A percentile compares a stretch with the other conserved stretches of the same genome.
Conservation (phyloP, 64 coral and sea anemone species). For the Montipora efflorescens region DNA sequence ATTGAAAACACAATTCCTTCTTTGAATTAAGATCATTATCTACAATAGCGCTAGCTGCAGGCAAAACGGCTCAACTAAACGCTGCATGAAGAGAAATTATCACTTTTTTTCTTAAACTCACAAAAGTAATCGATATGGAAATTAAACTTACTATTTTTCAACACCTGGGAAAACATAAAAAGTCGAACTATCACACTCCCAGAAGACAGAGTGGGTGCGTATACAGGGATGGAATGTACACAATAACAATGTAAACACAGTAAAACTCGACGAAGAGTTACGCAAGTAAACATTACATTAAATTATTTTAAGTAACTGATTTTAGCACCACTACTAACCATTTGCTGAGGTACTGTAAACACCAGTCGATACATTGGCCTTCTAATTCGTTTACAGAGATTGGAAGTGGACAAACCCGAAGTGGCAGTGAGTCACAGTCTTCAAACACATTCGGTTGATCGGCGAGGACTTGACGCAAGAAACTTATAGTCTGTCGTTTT, state of each 20-base stretch:
- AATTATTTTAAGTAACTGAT: constrained; percentile 4
- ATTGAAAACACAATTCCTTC: not conserved
- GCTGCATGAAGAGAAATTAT: not conserved
- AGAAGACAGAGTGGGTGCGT: not conserved
- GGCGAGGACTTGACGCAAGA: constrained; percentile 61
- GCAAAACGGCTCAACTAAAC: no score
- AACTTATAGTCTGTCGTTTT: constrained; percentile 41
- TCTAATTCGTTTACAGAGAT: constrained; percentile 62
- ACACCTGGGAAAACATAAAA: not conserved
- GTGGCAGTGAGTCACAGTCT: constrained; percentile 67
- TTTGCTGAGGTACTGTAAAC: constrained; percentile 71
- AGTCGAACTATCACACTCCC: not conserved
- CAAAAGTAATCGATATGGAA: not conserved
- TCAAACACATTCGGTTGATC: constrained; percentile 45
- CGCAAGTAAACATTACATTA: not conserved
- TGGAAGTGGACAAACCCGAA: constrained; percentile 67
- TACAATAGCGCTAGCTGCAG: no score
- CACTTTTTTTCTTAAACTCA: not conserved
- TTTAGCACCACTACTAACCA: constrained; percentile 44
- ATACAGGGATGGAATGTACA: constrained; percentile 43
- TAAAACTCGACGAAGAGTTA: not conserved
- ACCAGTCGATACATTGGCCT: constrained; percentile 82
- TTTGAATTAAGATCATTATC: not conserved
- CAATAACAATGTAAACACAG: constrained; percentile 61
- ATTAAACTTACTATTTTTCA: not conserved